Conservation (phyloP, 2,113 vertebrate species). For the Megaleporinus macrocephalus region DNA sequence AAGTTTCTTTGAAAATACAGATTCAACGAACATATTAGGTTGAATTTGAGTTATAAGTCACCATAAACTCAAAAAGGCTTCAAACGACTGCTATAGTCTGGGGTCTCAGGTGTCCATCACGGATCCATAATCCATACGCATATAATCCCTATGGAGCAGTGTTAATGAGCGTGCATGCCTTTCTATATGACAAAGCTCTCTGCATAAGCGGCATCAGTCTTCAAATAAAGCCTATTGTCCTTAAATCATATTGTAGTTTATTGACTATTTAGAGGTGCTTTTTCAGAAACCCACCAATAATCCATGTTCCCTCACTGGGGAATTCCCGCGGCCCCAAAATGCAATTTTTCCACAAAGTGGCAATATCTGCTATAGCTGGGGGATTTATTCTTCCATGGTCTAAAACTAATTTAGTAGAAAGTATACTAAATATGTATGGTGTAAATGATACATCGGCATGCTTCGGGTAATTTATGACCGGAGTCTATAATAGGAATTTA, state of each 20-base stretch:
- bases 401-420: constrained; percentile 52
- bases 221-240: constrained; percentile 72
- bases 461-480: constrained; percentile 33
- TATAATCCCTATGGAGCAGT: constrained; percentile 73
- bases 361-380: constrained; percentile 50
- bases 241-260: constrained; percentile 64
- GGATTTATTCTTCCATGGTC: constrained; percentile 39
- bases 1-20: too few species aligned
- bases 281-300: constrained; percentile 49
- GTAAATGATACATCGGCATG: constrained; percentile 31
- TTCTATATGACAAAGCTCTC: constrained; percentile 73
- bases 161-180: constrained; percentile 60
- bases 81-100: not conserved
- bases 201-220: constrained; percentile 48
- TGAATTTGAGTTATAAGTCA: too few species aligned
- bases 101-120: constrained; percentile 84
- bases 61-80: not conserved
- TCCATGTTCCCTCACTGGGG: constrained; percentile 24
- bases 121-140: constrained; percentile 83
- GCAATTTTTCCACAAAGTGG: constrained; percentile 39
- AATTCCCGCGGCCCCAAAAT: constrained; percentile 27
- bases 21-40: too few species aligned
- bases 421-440: constrained; percentile 52
- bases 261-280: constrained; percentile 57
- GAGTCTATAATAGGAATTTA: constrained; percentile 4